Evolutionary conservation across 2,888 invertebrate species (phyloP), one percentile per base, ranked within the genome.

Genomic region (Ischnura elegans): DNA sequence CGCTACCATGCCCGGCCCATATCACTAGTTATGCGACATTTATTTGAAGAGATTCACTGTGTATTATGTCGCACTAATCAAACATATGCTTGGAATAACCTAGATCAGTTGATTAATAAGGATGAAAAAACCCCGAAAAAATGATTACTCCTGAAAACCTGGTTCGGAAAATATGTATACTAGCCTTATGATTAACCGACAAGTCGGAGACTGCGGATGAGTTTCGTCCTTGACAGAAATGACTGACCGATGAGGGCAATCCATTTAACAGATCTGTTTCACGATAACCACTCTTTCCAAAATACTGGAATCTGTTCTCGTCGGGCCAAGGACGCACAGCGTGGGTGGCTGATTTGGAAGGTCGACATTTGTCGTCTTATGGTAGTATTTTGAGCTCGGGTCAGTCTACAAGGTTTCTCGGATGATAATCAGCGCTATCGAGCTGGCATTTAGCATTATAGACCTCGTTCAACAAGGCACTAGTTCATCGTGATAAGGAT

Each of bases 401-500:
- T 61, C 61, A 21, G 61, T 0, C 61, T 61, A 25, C 21, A 61
- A 21, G 61, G 19, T 5, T 61, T 19, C 8, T 61, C 61, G 61
- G 19, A 47, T 47, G 47, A 47, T 13, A 13, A 13, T 47, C 47
- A 47, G 47, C 47, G 47, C 47, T 13, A 13, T 47, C 47, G 47
- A 47, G 47, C 47, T 13, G 61, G 61, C 25, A n/a, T 61, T 61
- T 61, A 16, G 36, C 36, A 25, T 76, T 13, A 76, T 76, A 16
- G 76, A 8, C 29, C 25, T 36, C 29, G 6, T 10, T 76, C 4
- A 10, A 29, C 10, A 13, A 16, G 76, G 13, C 10, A 36, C 36
- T 2, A 76, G 76, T 76, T 76, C 76, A 76, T 76, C 76, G 36
- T 13, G 76, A 76, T 76, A 76, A 76, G 36, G 36, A 76, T 76